phyloP scores from a whole-genome alignment of 2,888 invertebrate species.

The Drosophila parthenogenetica region DNA sequence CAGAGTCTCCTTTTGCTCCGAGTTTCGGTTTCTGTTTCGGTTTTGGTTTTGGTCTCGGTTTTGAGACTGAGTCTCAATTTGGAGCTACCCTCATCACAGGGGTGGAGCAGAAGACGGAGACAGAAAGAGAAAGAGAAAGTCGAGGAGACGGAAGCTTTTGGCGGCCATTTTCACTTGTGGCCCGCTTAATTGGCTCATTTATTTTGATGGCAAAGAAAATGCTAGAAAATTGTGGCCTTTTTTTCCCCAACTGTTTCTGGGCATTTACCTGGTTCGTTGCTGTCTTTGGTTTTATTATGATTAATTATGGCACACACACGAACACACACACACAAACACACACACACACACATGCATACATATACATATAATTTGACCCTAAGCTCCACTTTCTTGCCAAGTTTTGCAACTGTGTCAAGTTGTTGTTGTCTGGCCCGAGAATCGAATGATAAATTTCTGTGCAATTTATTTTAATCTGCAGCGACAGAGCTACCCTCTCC shows the following conservation, averaged over 20 bases:
- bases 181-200: constrained; percentile 77
- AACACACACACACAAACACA: constrained; percentile 23
- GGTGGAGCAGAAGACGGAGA: constrained; percentile 23
- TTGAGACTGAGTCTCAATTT: constrained; percentile 23
- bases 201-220: constrained; percentile 79
- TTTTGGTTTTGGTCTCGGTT: neutral
- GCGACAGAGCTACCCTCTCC: constrained; percentile 52
- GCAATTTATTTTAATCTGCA: constrained; percentile 79
- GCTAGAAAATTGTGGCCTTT: constrained; percentile 65
- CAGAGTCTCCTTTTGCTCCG: constrained; percentile 31
- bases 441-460: constrained; percentile 76
- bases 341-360: constrained; percentile 22
- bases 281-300: constrained; percentile 73
- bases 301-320: constrained; percentile 67
- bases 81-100: constrained; percentile 61
- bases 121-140: constrained; percentile 11
- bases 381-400: constrained; percentile 75
- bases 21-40: neutral
- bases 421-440: constrained; percentile 58
- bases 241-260: constrained; percentile 36
- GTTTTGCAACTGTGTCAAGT: constrained; percentile 72
- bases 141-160: constrained; percentile 35
- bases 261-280: constrained; percentile 50
- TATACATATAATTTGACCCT: constrained; percentile 53
- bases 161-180: constrained; percentile 62